phyloP scores from a whole-genome alignment of 2,888 invertebrate genomes.

The Oscheius sp. region DNA sequence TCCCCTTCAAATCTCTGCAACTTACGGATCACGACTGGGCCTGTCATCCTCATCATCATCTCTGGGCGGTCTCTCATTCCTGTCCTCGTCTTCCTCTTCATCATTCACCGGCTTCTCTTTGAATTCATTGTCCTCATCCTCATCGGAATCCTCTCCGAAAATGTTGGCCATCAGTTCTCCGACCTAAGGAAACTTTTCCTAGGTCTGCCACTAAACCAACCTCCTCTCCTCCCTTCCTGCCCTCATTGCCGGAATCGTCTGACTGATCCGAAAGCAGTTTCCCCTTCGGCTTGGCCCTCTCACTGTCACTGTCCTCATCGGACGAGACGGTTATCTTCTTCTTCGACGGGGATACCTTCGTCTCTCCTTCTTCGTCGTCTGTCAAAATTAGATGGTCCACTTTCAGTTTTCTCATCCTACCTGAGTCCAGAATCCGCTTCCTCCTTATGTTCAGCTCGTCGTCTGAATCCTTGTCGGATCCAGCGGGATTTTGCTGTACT shows the following conservation, averaged over 20 bases:
- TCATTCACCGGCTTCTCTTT: conserved; percentile 1
- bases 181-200: not conserved
- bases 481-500: not conserved
- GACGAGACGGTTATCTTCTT: conserved; percentile 1
- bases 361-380: conserved; percentile 9
- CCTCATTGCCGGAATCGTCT: conserved; percentile 28
- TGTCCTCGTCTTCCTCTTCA: conserved; percentile 19
- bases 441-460: not conserved
- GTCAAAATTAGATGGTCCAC: not conserved
- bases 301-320: conserved; percentile 27
- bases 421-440: conserved; percentile 9
- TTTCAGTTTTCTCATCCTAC: not conserved
- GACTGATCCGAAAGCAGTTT: conserved; percentile 34
- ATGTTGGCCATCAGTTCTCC: conserved; percentile 39
- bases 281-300: not conserved
- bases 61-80: not conserved
- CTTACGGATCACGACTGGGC: not conserved
- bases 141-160: conserved; percentile 40
- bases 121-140: conserved; percentile 22
- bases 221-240: conserved; percentile 17
- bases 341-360: not conserved
- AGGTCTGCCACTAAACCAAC: not conserved
- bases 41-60: conserved; percentile 24
- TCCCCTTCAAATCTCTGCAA: not conserved
- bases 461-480: conserved; percentile 23